Evolutionary conservation across 2,797 vertebrate species (phyloP), one percentile per base, ranked within the genome.

Genomic region (Odontamblyopus rebecca): DNA sequence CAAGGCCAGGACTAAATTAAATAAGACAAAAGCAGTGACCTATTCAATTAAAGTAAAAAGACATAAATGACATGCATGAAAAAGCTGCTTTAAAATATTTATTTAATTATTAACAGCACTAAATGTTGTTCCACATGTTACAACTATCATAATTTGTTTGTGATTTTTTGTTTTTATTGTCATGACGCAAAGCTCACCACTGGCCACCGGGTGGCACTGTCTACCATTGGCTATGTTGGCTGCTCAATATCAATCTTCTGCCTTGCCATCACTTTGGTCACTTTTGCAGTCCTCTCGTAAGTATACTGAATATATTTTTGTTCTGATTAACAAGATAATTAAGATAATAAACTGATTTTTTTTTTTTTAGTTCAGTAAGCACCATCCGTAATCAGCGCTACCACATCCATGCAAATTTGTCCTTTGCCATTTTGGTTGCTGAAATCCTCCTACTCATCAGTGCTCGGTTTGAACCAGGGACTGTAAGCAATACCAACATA

Each of bases 391-490:
- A 96, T 89, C 97, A 99, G 74, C 96, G 97, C 50, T 98, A 98
- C 89, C 98, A 98, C 86, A 99, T 99, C 90, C 98, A 99, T 0
- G 96, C 96, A 86, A 99, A 98, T 88, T 90, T 99, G 77, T 96
- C 97, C 61, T 96, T 96, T 0, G 94, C 97, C 5, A 94, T 99
- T 74, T 90, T 99, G 79, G 94, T 98, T 85, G 97, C 96, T 8
- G 96, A 99, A 92, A 94, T 96, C 62, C 89, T 98, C 71, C 93
- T 99, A 68, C 96, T 99, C 48, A 86, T 95, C 91, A 99, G 97
- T 73, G 96, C 97, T 82, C 93, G 91, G 67, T 94, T 97, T 41
- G 91, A 92, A 41, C 95, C 96, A 0, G 95, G 94, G 66, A 97
- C 94, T 0, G 98, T 99, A 85, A 89, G 95, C 78, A 54, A 23